Evolutionary conservation across 2,888 invertebrate genomes (phyloP).

Genomic region (Lysandra coridon): DNA sequence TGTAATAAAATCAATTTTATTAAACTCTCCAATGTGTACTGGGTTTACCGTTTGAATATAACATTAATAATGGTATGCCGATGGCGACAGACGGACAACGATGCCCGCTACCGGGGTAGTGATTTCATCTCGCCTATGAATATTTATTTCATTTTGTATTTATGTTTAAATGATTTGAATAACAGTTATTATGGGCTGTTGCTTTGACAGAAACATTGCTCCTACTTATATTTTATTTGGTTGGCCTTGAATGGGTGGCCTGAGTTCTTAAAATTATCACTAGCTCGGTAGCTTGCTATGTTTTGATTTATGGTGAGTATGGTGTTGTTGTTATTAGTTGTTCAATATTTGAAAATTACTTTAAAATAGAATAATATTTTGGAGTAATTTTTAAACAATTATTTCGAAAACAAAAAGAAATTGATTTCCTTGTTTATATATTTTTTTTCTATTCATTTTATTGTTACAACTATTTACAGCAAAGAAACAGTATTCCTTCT

Average conservation of each 20-base stretch:
- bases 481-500: not conserved
- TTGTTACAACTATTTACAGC: too few relatives aligned
- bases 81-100: constrained; percentile 47
- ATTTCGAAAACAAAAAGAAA: too few relatives aligned
- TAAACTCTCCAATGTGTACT: constrained; percentile 31
- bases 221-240: not conserved
- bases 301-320: too few relatives aligned
- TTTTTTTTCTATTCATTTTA: not conserved
- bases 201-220: not conserved
- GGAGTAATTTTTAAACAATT: too few relatives aligned
- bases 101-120: constrained; percentile 37
- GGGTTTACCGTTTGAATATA: constrained; percentile 38
- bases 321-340: too few relatives aligned
- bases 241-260: not conserved
- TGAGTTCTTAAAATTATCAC: not conserved
- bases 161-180: constrained; percentile 23
- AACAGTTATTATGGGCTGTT: constrained; percentile 6
- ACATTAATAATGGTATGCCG: constrained; percentile 50
- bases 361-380: too few relatives aligned
- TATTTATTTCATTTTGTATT: constrained; percentile 34
- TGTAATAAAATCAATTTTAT: not conserved
- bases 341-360: too few relatives aligned
- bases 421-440: not conserved
- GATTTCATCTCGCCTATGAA: constrained; percentile 32
- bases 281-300: not conserved